Evolutionary conservation across 2,888 invertebrate species (phyloP).

Genomic region (Nomada fabriciana): DNA sequence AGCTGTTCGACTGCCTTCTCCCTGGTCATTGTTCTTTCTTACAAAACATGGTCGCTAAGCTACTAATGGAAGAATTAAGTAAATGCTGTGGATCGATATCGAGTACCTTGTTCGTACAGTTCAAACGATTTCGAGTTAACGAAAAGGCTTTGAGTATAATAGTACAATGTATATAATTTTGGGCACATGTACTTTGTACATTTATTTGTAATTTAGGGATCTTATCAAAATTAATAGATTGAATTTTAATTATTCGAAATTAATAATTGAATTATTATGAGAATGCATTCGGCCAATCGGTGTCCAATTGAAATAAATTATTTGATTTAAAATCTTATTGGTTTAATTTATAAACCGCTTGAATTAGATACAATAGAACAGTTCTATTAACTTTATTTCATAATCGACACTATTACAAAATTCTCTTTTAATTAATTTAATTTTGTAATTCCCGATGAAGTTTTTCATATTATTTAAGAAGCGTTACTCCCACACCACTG

Average conservation of each 20-base stretch:
- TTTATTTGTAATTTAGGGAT: neutral
- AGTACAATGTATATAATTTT: no score
- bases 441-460: no score
- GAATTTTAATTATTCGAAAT: no score
- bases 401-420: no score
- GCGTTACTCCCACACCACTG: no score
- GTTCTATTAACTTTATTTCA: no score
- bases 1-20: conserved; percentile 27
- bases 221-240: neutral
- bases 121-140: conserved; percentile 6
- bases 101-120: neutral
- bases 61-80: conserved; percentile 44
- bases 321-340: no score
- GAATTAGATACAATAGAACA: no score
- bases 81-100: conserved; percentile 21
- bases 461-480: no score
- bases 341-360: no score
- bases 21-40: conserved; percentile 39
- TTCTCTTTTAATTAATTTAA: no score
- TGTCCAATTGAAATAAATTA: neutral
- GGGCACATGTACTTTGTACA: neutral
- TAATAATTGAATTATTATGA: neutral
- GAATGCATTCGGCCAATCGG: neutral
- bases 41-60: conserved; percentile 33
- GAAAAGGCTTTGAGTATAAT: neutral